Percentiles rank a stretch among this genome's conserved stretches.
phyloP scores from a whole-genome alignment of 2,888 invertebrate genomes.

The Coelopa pilipes region DNA sequence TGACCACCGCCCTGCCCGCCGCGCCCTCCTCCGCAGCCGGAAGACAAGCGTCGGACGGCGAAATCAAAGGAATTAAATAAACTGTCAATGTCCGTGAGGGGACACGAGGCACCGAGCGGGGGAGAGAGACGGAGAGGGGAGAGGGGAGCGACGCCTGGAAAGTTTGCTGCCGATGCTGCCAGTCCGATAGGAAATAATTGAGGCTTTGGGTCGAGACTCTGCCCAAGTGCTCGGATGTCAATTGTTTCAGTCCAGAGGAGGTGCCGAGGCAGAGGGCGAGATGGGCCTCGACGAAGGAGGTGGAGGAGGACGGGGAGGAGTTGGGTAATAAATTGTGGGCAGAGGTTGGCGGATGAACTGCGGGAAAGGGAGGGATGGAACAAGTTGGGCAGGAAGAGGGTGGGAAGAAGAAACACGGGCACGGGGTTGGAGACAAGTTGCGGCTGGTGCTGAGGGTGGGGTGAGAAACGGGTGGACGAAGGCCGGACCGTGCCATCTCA shows the following conservation, averaged over 20 bases:
- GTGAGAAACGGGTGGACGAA: too few species aligned
- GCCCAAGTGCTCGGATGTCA: constrained; percentile 28
- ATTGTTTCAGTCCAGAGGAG: constrained; percentile 17
- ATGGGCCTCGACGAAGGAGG: neutral
- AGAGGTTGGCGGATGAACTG: too few species aligned
- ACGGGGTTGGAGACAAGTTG: too few species aligned
- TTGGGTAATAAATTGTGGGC: too few species aligned
- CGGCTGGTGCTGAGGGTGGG: too few species aligned
- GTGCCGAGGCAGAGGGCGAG: neutral
- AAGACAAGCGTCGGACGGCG: constrained; percentile 11
- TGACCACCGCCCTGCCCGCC: neutral
- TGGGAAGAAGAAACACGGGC: too few species aligned
- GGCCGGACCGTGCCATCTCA: too few species aligned
- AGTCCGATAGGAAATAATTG: constrained; percentile 27
- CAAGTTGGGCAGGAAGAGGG: too few species aligned
- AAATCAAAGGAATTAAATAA: constrained; percentile 29
- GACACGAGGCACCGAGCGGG: neutral
- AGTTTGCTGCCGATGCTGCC: constrained; percentile 10
- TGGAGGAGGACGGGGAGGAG: neutral
- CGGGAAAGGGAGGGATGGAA: too few species aligned
- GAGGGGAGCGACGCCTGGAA: neutral
- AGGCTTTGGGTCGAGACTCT: constrained; percentile 22
- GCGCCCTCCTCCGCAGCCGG: neutral
- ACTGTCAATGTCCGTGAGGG: constrained; percentile 22
- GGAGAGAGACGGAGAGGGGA: neutral